These are phyloP conservation scores for Willowsia nigromaculata DNA, from an alignment of 2,888 invertebrate species.

Conservation along the genomic window DNA sequence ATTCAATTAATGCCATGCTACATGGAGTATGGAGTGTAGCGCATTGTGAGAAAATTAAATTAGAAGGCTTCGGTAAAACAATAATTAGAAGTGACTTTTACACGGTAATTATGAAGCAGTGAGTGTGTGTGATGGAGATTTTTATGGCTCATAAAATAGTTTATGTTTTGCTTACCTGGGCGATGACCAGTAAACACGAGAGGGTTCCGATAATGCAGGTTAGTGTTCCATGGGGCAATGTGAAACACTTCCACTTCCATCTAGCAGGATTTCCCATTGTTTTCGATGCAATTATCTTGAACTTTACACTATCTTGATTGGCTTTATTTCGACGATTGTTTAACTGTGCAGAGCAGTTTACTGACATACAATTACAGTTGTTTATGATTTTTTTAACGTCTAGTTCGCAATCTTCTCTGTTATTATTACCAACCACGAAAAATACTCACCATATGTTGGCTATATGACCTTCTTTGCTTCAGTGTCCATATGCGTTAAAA, in stretches of 20 bases:
- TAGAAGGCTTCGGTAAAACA: neutral
- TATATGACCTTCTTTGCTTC: neutral
- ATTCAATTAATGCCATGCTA: neutral
- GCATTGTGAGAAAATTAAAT: neutral
- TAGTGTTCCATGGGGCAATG: neutral
- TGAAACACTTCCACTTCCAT: conserved; percentile 48
- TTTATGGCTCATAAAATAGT: neutral
- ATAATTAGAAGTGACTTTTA: neutral
- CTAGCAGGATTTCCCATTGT: conserved; percentile 29
- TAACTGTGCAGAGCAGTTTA: neutral
- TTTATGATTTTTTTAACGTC: neutral
- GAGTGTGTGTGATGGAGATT: neutral
- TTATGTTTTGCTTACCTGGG: conserved; percentile 45
- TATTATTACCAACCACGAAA: too few species aligned
- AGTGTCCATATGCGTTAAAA: neutral
- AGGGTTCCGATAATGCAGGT: neutral
- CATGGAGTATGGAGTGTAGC: too few species aligned
- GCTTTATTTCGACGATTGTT: neutral
- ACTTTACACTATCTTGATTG: neutral
- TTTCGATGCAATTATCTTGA: neutral
- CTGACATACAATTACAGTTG: neutral
- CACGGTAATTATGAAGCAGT: neutral
- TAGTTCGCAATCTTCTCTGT: too few species aligned
- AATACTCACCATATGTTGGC: too few species aligned
- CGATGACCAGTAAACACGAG: conserved; percentile 8